A percentile compares a stretch with the other conserved stretches of the same genome.
Evolutionary conservation across 2,888 invertebrate genomes (phyloP).

Genomic region (Nemapogon koenigi): DNA sequence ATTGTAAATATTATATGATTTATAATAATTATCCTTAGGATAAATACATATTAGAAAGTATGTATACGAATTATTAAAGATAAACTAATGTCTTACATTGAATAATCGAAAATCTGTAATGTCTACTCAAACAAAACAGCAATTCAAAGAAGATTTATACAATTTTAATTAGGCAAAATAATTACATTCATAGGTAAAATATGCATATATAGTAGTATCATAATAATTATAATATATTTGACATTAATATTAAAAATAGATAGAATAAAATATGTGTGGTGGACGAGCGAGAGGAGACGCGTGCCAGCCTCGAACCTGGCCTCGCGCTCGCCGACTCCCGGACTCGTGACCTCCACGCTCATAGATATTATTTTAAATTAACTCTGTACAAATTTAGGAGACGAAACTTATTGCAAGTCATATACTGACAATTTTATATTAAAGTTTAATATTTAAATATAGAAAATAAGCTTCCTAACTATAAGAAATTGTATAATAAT

Average conservation of each 20-base stretch:
- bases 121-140: slow-evolving; percentile 57
- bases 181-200: slow-evolving; percentile 63
- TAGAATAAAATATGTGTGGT: slow-evolving; percentile 63
- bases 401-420: slow-evolving; percentile 10
- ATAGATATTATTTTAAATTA: background rate
- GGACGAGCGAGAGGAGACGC: slow-evolving; percentile 52
- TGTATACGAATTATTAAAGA: slow-evolving; percentile 29
- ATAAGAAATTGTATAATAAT: slow-evolving; percentile 6
- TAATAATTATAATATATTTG: slow-evolving; percentile 62
- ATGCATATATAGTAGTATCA: slow-evolving; percentile 58
- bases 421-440: slow-evolving; percentile 4
- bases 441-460: slow-evolving; percentile 8
- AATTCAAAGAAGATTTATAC: slow-evolving; percentile 59
- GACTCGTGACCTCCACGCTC: slow-evolving; percentile 8
- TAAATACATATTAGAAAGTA: slow-evolving; percentile 58
- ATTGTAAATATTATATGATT: slow-evolving; percentile 40
- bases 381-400: slow-evolving; percentile 9
- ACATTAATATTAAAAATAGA: slow-evolving; percentile 63
- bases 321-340: slow-evolving; percentile 13
- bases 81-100: slow-evolving; percentile 60
- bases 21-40: slow-evolving; percentile 58
- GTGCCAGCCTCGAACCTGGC: slow-evolving; percentile 20
- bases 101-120: slow-evolving; percentile 52
- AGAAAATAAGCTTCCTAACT: slow-evolving; percentile 9
- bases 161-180: slow-evolving; percentile 64